Conservation (phyloP, 2,113 vertebrate genomes). For the Thunnus maccoyii region DNA sequence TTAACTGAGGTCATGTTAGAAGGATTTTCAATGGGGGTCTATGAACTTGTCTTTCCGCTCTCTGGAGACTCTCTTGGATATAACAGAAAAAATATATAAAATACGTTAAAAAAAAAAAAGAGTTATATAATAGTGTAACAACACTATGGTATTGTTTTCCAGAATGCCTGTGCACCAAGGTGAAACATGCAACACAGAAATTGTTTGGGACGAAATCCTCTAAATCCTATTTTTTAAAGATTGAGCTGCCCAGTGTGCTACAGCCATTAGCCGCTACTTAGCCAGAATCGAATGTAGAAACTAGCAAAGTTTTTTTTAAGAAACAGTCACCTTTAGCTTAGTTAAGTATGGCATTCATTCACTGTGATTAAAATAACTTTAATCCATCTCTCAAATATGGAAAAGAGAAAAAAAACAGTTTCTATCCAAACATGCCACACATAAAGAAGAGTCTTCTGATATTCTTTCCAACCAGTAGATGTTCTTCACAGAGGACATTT, state of each 20-base stretch:
- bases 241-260: not conserved
- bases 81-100: no score
- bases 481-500: no score
- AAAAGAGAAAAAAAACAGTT: no score
- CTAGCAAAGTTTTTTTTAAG: not conserved
- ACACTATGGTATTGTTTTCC: not conserved
- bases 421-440: no score
- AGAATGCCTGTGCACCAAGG: no score
- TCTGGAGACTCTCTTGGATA: no score
- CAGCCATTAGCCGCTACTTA: no score
- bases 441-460: no score
- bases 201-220: not conserved
- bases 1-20: conserved; percentile 3
- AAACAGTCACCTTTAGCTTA: not conserved
- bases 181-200: no score
- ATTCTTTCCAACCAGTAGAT: no score
- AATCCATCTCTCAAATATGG: no score
- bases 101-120: no score
- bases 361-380: not conserved
- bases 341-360: not conserved
- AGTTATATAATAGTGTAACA: not conserved
- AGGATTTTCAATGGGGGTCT: not conserved
- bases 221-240: not conserved
- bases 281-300: not conserved
- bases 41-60: not conserved